These are phyloP conservation scores for Synchiropus splendidus DNA, from an alignment of 2,113 vertebrate genomes.

Conservation along the genomic window DNA sequence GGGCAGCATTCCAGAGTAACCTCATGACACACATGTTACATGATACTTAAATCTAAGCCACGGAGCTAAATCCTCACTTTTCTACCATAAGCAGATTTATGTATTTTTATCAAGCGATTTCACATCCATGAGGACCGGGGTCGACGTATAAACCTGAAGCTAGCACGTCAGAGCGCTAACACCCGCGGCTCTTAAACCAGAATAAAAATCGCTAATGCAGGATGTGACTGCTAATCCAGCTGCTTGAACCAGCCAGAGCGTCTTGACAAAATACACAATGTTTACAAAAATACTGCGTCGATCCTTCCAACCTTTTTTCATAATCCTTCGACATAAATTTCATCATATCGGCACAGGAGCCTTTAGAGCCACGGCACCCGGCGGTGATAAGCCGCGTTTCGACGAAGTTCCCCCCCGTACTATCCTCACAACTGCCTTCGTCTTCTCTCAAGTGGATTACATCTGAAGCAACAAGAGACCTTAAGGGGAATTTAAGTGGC, in stretches of 20 bases:
- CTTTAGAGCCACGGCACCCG: no score
- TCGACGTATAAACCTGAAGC: conserved; percentile 30
- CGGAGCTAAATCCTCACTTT: conserved; percentile 43
- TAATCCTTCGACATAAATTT: conserved; percentile 13
- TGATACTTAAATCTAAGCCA: conserved; percentile 37
- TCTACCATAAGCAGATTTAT: conserved; percentile 53
- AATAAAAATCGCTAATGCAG: conserved; percentile 29
- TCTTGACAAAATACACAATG: conserved; percentile 16
- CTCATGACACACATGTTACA: conserved; percentile 41
- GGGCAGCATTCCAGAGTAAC: conserved; percentile 34
- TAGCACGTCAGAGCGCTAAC: conserved; percentile 37
- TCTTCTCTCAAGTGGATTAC: no score
- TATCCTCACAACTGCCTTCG: no score
- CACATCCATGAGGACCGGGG: conserved; percentile 9
- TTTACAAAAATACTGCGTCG: conserved; percentile 6
- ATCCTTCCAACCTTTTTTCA: conserved; percentile 9
- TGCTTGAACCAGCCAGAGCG: conserved; percentile 21
- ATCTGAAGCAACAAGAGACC: no score
- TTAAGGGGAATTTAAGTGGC: no score
- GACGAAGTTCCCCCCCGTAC: no score
- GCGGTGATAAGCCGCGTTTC: no score
- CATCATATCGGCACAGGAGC: conserved; percentile 1
- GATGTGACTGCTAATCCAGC: conserved; percentile 15
- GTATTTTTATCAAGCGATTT: conserved; percentile 37
- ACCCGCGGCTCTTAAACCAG: conserved; percentile 22